A percentile compares a stretch with the other conserved stretches of the same genome.
Evolutionary conservation across 1,140 invertebrate species (phyloP).

Genomic region (Bombus fervidus): DNA sequence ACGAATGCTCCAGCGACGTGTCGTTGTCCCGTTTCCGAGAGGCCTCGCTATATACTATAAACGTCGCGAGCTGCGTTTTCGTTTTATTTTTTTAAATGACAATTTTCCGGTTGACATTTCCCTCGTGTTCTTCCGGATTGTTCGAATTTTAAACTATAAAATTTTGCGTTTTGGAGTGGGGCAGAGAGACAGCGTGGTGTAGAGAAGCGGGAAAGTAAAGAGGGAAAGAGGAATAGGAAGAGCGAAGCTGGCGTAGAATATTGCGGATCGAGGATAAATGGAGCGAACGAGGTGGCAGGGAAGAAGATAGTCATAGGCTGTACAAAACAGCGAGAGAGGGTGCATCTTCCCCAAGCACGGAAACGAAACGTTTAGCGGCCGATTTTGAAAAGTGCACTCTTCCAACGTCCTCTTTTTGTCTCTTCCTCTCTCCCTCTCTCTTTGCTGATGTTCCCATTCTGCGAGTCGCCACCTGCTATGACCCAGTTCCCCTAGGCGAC

Average conservation of each 20-base stretch:
- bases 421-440: background rate
- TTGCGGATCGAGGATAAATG: background rate
- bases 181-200: too few species aligned
- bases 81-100: background rate
- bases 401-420: background rate
- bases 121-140: too few species aligned
- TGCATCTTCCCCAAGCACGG: background rate
- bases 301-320: background rate
- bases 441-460: background rate
- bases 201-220: background rate
- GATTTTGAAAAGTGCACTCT: conserved; percentile 51
- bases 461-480: conserved; percentile 39
- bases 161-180: too few species aligned
- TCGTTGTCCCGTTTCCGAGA: background rate
- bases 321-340: background rate
- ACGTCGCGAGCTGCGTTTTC: background rate
- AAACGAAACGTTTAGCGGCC: conserved; percentile 47
- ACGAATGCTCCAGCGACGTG: background rate
- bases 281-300: background rate
- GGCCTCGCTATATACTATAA: background rate
- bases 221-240: too few species aligned
- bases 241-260: background rate
- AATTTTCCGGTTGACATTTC: too few species aligned
- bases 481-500: conserved; percentile 38
- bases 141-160: too few species aligned